Base-by-base conservation (phyloP, 1,140 invertebrate genomes). In the Magallana angulata region DNA sequence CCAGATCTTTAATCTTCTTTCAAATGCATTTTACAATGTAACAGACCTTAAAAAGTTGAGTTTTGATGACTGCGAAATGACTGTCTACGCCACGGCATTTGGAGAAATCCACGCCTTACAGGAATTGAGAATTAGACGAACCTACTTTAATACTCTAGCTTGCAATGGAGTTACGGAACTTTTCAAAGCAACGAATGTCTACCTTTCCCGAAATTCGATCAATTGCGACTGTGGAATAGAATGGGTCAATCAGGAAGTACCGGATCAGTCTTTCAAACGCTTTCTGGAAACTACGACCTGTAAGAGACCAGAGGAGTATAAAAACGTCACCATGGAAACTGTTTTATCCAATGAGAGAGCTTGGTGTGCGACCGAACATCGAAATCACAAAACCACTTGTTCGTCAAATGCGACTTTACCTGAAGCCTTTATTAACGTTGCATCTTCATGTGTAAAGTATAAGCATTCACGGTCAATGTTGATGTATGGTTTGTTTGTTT, bases 161-260 rank as follows among this genome's bases (percentile, higher is more conserved):
- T 76, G 68, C 36, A 76, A 76, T 12, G 68, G 68, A 18, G 36
- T 76, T 4, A 76, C 68, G 14, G 68, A 30, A 12, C 24, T 76
- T 36, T 30, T 76, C 11, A 12, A 18, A 36, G 68, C 68, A 9
- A 30, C 11, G 7, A 30, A 2, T 12, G 24, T 76, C 2, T 18
- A 12, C 4, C 8, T 76, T 76, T 76, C 30, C 24, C 24, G 68
- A 36, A 76, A 76, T 30, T 30, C 24, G 12, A 76, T 76, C 8
- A 76, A 76, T 30, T 76, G 68, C 24, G 68, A 76, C 12, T 76
- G 68, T 76, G 68, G 68, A 36, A 76, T 76, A 30, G 24, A 76
- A 36, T 76, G 68, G 68, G 12, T 76, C 4, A 76, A 36, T 9
- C 24, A 76, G 24, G 36, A 1, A 30, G 68, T 11, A 76, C 36